Percentiles rank a stretch among this genome's conserved stretches.
Conservation (phyloP, 1,140 invertebrate genomes). For the Popillia japonica region DNA sequence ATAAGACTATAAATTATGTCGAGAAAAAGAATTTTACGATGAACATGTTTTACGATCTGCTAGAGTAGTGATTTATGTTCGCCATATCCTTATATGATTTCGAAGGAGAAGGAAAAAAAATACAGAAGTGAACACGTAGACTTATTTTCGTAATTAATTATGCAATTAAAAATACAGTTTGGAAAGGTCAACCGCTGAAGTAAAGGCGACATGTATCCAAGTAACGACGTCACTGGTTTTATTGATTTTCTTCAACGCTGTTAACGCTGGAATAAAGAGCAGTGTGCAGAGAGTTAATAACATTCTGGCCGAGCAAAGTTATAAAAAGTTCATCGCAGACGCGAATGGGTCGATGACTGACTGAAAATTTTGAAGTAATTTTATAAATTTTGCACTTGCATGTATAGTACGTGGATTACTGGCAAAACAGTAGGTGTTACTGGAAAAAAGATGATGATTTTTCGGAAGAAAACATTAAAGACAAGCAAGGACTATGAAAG, state of each 20-base stretch:
- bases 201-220: neutral
- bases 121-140: neutral
- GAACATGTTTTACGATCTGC: slow-evolving; percentile 20
- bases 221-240: slow-evolving; percentile 6
- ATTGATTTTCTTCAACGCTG: slow-evolving; percentile 20
- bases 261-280: slow-evolving; percentile 24
- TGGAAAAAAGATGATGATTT: no score
- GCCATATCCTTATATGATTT: slow-evolving; percentile 6
- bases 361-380: neutral
- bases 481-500: no score
- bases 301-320: slow-evolving; percentile 1
- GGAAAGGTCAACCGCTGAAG: neutral
- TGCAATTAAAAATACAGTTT: slow-evolving; percentile 10
- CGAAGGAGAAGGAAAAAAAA: neutral
- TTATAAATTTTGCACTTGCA: no score
- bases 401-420: no score
- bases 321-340: neutral
- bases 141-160: slow-evolving; percentile 35
- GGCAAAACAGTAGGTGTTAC: no score
- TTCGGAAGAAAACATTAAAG: no score
- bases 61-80: slow-evolving; percentile 11
- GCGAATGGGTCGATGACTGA: neutral
- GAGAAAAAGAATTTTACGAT: neutral
- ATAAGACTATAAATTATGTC: slow-evolving; percentile 29
- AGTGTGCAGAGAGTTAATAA: slow-evolving; percentile 2